Evolutionary conservation across 2,888 invertebrate genomes (phyloP), one percentile per base, ranked within the genome.

Genomic region (Macrosiphum euphorbiae): DNA sequence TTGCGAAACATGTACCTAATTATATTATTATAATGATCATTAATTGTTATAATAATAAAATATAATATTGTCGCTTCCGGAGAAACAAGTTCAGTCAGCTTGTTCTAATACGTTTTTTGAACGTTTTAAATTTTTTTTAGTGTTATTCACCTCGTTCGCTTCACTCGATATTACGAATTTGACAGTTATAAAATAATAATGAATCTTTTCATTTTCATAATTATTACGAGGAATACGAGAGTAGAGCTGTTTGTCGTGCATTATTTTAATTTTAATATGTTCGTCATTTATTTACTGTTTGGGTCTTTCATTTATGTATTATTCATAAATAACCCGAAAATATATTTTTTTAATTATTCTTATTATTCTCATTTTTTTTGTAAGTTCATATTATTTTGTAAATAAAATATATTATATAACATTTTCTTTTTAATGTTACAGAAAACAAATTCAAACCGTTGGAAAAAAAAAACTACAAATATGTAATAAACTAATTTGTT

Each of bases 41-140:
- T 44, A 44, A 44, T 35, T 20, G 35, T 78, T 78, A 20, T 78
- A 78, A 35, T 78, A 78, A 78, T 78, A 35, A 20, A 35, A 78
- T 78, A 35, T 7, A 55, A 20, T 78, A 35, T n/a, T 35, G 67
- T 78, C 67, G 0, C 58, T 78, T 35, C n/a, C 67, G 20, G 0
- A 78, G n/a, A 61, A 61, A 61, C n/a, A n/a, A n/a, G n/a, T 67
- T 67, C 67, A 67, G 67, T 67, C n/a, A 67, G 67, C n/a, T 20
- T 35, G 35, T 35, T 24, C 20, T 78, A 78, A 78, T 78, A 78
- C 2, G n/a, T 20, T 78, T 78, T n/a, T 78, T 78, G 35, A 78
- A 78, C 35, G 35, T 78, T 78, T n/a, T 67, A n/a, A 47, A 47
- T 16, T n/a, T n/a, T 35, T n/a, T 67, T 13, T 67, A 16, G n/a